Conservation (phyloP, 2,888 invertebrate genomes). For the Acleris holmiana region DNA sequence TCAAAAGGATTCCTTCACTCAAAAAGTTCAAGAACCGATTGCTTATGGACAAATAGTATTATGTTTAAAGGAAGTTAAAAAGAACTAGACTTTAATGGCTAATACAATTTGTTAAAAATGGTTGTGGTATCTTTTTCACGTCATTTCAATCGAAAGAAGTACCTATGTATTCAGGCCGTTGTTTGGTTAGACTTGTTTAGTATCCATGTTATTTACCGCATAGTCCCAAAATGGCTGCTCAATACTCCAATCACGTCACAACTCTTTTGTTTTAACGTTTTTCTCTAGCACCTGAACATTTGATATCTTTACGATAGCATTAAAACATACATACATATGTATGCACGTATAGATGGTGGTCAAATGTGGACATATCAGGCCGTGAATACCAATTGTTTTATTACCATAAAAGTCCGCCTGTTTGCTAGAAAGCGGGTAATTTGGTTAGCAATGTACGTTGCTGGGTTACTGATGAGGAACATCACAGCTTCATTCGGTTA, state of each 20-base stretch:
- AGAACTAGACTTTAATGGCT: too few species aligned
- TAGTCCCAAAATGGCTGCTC: conserved; percentile 50
- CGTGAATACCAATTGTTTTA: conserved; percentile 78
- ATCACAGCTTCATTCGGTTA: conserved; percentile 61
- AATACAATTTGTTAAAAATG: too few species aligned
- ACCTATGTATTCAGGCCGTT: background rate
- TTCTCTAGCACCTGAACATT: conserved; percentile 73
- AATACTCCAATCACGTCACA: conserved; percentile 74
- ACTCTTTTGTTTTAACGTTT: conserved; percentile 67
- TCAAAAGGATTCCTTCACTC: too few species aligned
- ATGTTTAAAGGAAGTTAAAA: too few species aligned
- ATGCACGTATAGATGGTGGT: conserved; percentile 73
- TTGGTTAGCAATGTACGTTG: conserved; percentile 78
- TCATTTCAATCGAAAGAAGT: too few species aligned
- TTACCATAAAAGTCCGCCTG: conserved; percentile 83
- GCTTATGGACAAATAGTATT: too few species aligned
- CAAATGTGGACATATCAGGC: conserved; percentile 79
- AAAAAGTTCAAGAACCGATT: too few species aligned
- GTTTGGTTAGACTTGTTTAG: background rate
- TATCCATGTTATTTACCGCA: conserved; percentile 12
- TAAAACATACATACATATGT: conserved; percentile 80
- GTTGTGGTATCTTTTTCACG: too few species aligned
- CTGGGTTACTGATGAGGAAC: conserved; percentile 71
- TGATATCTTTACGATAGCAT: conserved; percentile 82
- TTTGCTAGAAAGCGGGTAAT: conserved; percentile 84